Base-by-base conservation (phyloP, 2,797 vertebrate genomes). In the Alauda arvensis region DNA sequence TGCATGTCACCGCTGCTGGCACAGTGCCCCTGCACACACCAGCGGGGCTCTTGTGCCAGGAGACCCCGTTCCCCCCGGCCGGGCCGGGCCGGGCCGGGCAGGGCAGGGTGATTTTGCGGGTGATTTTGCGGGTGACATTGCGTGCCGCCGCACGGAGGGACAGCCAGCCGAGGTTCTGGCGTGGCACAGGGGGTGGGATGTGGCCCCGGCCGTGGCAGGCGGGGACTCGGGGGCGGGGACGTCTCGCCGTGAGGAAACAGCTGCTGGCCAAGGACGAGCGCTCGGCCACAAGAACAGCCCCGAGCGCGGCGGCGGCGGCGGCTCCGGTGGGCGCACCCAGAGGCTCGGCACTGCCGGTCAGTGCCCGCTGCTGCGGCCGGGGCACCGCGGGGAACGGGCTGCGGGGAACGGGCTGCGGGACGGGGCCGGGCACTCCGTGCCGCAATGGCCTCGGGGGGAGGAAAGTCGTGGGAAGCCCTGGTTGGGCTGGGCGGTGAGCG, bases 121-220 rank as follows among this genome's bases (percentile, higher is more conserved):
- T 1, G 29, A 19, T 31, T 52, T 16, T 3, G 12, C 1, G 1
- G 37, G 45, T 0, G 11, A 4, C 63, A 18, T 0, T 0, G 31
- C 1, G 23, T 4, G 4, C 39, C 80, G 49, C 42, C 1, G 28
- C 56, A 1, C 56, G 1, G 17, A 6, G n/a, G n/a, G 29, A 34
- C 74, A 39, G 26, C 21, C 33, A 12, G 18, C 23, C 0, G 43
- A 56, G 55, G 28, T 14, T 24, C 28, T 8, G 68, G 68, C 29
- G 3, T 3, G 77, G 66, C 8, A 24, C 61, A 6, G 18, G 26
- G 53, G 68, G 77, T 77, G 90, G 77, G 86, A 83, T 5, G 28
- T 18, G 51, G 62, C 82, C 40, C 48, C n/a, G 85, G n/a, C 56
- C 56, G 0, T 0, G 43, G 89, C 92, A 81, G 94, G 91, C 85